These are phyloP conservation scores for Onthophagus sagittarius DNA, from an alignment of 2,888 invertebrate genomes.

Conservation along the genomic window DNA sequence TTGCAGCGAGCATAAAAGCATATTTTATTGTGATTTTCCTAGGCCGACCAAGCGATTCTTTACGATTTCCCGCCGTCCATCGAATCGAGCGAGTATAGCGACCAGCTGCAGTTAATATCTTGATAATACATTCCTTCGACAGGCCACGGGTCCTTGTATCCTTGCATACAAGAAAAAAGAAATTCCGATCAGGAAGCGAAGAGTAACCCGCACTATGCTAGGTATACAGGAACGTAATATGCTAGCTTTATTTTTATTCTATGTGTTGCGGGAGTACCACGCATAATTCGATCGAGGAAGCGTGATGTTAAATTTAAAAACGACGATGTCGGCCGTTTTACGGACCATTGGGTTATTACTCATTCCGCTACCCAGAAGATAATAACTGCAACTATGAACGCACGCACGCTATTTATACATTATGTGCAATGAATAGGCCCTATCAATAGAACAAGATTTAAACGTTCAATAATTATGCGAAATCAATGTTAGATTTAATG, in stretches of 20 bases:
- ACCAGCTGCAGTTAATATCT: neutral
- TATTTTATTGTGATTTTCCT: neutral
- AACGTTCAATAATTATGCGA: neutral
- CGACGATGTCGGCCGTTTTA: neutral
- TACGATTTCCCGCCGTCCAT: neutral
- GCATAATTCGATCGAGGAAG: neutral
- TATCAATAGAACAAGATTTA: neutral
- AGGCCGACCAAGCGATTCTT: neutral
- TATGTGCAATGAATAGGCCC: neutral
- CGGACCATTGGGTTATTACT: neutral
- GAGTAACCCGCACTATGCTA: neutral
- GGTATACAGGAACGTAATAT: neutral
- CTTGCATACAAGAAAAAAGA: neutral
- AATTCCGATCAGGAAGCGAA: neutral
- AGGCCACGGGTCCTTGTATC: neutral
- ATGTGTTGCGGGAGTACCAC: neutral
- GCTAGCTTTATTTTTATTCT: too few species aligned
- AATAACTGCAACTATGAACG: neutral
- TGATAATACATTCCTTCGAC: neutral
- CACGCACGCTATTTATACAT: neutral
- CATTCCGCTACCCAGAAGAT: neutral
- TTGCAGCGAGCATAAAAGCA: neutral
- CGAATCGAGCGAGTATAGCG: neutral
- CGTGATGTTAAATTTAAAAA: neutral
- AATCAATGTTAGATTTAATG: neutral